Evolutionary conservation across 2,797 vertebrate genomes (phyloP).

Genomic region (Amazonetta brasiliensis): DNA sequence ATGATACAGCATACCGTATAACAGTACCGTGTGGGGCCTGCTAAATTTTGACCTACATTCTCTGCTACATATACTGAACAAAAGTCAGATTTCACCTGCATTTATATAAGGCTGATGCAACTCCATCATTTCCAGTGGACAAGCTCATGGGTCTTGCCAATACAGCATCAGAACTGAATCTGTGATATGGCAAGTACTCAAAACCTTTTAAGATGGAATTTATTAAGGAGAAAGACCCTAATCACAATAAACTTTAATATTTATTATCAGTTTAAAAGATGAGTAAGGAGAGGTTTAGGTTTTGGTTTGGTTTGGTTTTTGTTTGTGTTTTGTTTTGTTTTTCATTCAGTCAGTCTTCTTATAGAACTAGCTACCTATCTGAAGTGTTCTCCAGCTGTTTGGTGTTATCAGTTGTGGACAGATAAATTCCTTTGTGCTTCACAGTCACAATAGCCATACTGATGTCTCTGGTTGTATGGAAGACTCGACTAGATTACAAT

Average conservation of each 20-base stretch:
- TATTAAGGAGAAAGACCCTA: not conserved
- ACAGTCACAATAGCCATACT: not conserved
- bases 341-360: not conserved
- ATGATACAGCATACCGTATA: not conserved
- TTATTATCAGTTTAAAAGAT: not conserved
- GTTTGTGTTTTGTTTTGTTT: not conserved
- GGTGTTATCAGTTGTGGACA: not conserved
- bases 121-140: not conserved
- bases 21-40: not conserved
- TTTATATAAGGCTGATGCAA: not conserved
- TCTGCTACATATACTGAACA: fast-evolving
- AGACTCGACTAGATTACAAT: not conserved
- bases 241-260: not conserved
- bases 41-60: not conserved
- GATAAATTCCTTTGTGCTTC: not conserved
- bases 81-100: not conserved
- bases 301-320: not conserved
- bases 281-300: not conserved
- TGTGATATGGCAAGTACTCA: not conserved
- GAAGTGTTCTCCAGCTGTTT: not conserved
- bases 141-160: not conserved
- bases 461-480: not conserved
- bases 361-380: not conserved
- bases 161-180: not conserved
- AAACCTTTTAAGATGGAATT: not conserved